Conservation (phyloP, 1,140 invertebrate genomes). For the Chymomyza costata region DNA sequence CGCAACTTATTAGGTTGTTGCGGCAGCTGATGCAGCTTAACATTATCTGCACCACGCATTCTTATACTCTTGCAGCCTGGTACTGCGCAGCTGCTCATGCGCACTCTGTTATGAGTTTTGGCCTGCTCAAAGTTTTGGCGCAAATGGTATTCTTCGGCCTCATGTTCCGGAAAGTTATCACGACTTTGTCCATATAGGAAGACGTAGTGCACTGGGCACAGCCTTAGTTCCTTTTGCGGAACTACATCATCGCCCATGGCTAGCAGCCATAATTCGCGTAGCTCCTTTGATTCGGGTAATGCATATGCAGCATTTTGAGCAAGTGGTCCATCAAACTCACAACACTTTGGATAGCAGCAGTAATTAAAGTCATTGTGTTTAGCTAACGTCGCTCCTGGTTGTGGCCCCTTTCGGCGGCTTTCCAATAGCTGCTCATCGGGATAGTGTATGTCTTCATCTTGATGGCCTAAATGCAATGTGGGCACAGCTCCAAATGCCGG, state of each 20-base stretch:
- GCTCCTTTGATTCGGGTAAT: conserved; percentile 17
- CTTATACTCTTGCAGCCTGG: conserved; percentile 30
- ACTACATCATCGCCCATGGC: conserved; percentile 19
- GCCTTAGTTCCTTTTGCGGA: background rate
- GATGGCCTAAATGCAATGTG: conserved; percentile 50
- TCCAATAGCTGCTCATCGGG: background rate
- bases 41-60: conserved; percentile 38
- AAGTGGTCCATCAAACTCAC: conserved; percentile 16
- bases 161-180: conserved; percentile 23
- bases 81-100: conserved; percentile 37
- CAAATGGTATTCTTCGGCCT: conserved; percentile 2
- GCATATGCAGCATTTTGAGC: too few species aligned
- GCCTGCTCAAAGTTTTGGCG: conserved; percentile 24
- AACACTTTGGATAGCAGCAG: conserved; percentile 47
- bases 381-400: too few species aligned
- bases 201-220: conserved; percentile 45
- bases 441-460: conserved; percentile 21
- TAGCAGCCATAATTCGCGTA: conserved; percentile 30
- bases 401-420: background rate
- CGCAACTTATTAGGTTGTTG: conserved; percentile 29
- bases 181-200: conserved; percentile 41
- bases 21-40: conserved; percentile 43
- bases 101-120: conserved; percentile 29
- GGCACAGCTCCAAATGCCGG: conserved; percentile 37
- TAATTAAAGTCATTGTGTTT: background rate